A percentile compares a stretch with the other conserved stretches of the same genome.
Evolutionary conservation across 2,113 vertebrate genomes (phyloP).

Genomic region (Asarcornis scutulata): DNA sequence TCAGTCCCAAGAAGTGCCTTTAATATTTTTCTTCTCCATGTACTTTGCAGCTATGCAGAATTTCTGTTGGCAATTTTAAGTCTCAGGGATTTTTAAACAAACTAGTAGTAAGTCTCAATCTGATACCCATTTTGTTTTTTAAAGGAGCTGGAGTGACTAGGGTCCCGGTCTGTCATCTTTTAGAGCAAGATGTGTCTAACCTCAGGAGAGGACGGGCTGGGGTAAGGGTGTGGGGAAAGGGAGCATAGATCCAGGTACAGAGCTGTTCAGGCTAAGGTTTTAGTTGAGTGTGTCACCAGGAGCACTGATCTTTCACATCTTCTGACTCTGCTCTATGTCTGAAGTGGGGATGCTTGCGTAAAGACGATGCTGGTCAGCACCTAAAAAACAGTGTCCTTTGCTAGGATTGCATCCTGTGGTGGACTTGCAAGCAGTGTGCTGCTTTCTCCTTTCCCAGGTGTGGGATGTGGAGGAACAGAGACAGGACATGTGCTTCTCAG

Average conservation of each 20-base stretch:
- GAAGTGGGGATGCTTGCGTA: background rate
- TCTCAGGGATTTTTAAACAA: background rate
- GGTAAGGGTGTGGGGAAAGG: too few species aligned
- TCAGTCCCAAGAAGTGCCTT: background rate
- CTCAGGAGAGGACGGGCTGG: background rate
- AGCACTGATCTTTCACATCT: background rate
- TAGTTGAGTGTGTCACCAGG: background rate
- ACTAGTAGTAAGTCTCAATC: background rate
- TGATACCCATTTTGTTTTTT: background rate
- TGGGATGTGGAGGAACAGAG: background rate
- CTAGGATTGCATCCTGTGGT: rapidly evolving
- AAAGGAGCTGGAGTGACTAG: background rate
- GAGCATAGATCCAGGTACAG: background rate
- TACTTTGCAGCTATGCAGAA: background rate
- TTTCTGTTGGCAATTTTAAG: background rate
- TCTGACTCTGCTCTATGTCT: too few species aligned
- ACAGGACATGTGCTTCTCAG: background rate
- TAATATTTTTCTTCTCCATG: background rate
- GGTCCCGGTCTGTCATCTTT: background rate
- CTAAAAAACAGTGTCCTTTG: background rate
- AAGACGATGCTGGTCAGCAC: background rate
- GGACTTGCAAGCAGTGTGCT: background rate
- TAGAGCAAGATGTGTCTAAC: background rate
- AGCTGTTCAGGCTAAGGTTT: background rate
- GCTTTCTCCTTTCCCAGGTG: background rate